Base-by-base conservation (phyloP, 1,140 invertebrate genomes). In the Tetramorium alpestre region DNA sequence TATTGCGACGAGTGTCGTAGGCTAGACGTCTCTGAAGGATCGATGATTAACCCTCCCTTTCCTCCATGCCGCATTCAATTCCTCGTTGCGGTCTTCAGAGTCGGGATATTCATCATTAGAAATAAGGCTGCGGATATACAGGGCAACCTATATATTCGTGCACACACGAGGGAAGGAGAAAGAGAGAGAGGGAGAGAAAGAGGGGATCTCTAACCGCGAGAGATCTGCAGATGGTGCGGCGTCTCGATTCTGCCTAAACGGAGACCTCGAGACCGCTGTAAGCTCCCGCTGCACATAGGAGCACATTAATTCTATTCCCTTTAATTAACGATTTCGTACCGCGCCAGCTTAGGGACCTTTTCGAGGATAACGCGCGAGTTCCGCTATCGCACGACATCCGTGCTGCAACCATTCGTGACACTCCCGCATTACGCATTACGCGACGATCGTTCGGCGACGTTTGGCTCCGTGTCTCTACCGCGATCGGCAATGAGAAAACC, bases 221-320 rank as follows among this genome's bases (percentile, higher is more conserved):
- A 73, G 69, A 73, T 47, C 80, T 58, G 25, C 25, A 82, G 18
- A 47, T 60, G 38, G n/a, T 58, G 51, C 51, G 54, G 69, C 41
- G 41, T 82, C 54, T 73, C 78, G 60, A 80, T 80, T 80, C 60
- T 25, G 38, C 33, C 38, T 58, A 73, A 60, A 73, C 70, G 18
- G 54, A 16, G 67, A 47, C 44, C n/a, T 25, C 22, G 54, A 18
- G 18, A 41, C 38, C 16, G 22, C 13, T 41, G 25, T 73, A 73
- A 70, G 47, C 65, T 72, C 3, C 47, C 16, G 49, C 10, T 8
- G 22, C 49, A 69, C 65, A 69, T 41, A 69, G 65, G 22, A 56
- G 78, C 69, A 25, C 47, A 41, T 82, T 58, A 70, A 73, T 82
- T 73, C 51, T 44, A 44, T 72, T 44, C 18, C 38, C 80, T 73